A percentile compares a stretch with the other conserved stretches of the same genome.
Conservation (phyloP, 2,113 vertebrate genomes). For the human region GRCh38 chr4:108905001-108905500, state of each 20-base stretch:
- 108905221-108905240: not conserved
- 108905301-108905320: not conserved
- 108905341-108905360: not conserved
- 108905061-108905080: slow-evolving; percentile 8
- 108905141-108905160: not conserved
- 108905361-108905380: not conserved
- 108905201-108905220: not conserved
- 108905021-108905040: not conserved
- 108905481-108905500: too few relatives aligned
- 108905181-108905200: not conserved
- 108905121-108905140: not conserved
- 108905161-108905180: not conserved
- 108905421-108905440: too few relatives aligned
- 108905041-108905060: not conserved
- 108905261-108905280: not conserved
- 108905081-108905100: rapidly evolving
- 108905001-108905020: not conserved
- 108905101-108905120: slow-evolving; percentile 46
- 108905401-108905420: not conserved
- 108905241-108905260: not conserved
- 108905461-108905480: too few relatives aligned
- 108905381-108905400: not conserved
- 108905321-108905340: not conserved
- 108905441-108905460: too few relatives aligned
- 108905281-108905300: not conserved